Evolutionary conservation across 2,113 vertebrate species (phyloP).

Genomic region (Glareola pratincola): DNA sequence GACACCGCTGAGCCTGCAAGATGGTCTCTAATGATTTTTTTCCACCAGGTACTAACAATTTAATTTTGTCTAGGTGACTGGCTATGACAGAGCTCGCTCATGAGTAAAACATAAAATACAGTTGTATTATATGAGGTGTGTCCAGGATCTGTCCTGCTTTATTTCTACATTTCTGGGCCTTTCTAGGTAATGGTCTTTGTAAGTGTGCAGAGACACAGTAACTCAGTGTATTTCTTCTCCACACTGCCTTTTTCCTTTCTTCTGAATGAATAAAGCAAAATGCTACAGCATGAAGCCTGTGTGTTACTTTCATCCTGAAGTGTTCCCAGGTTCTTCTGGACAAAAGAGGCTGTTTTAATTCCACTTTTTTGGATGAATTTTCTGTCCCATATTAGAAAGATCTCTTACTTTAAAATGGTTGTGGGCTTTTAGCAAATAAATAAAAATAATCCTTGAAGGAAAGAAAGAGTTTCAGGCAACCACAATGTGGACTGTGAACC

Average conservation of each 20-base stretch:
- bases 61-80: not conserved
- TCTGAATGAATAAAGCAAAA: not conserved
- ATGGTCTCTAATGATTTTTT: not conserved
- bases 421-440: not conserved
- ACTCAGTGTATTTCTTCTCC: not conserved
- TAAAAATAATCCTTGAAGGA: constrained; percentile 7
- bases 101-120: not conserved
- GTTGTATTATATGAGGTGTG: not conserved
- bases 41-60: not conserved
- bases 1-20: not conserved
- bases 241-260: not conserved
- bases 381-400: not conserved
- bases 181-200: not conserved
- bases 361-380: not conserved
- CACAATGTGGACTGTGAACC: not conserved
- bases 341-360: not conserved
- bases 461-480: not conserved
- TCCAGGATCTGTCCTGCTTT: not conserved
- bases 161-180: not conserved
- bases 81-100: not conserved
- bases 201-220: not conserved
- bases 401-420: not conserved
- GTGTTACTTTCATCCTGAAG: not conserved
- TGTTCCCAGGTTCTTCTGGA: not conserved
- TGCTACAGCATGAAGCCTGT: not conserved